Conservation (phyloP, 2,888 invertebrate species). For the Iphiclides podalirius region DNA sequence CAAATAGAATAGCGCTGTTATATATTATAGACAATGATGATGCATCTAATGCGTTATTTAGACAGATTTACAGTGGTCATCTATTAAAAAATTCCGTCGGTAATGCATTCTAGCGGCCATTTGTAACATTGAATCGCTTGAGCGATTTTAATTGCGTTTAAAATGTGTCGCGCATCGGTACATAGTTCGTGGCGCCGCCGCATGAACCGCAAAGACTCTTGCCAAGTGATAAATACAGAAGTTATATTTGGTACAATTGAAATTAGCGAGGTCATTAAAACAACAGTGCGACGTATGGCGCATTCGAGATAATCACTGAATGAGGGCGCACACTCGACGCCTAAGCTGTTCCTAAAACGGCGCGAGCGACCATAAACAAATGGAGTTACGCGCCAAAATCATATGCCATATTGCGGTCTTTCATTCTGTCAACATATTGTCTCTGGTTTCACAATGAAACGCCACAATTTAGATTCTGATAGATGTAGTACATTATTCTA, state of each 20-base stretch:
- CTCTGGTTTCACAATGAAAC: slow-evolving; percentile 69
- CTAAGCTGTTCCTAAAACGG: slow-evolving; percentile 74
- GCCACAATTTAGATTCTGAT: slow-evolving; percentile 71
- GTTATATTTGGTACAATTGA: slow-evolving; percentile 78
- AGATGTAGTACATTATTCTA: slow-evolving; percentile 67
- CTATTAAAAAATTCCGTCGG: too few species aligned
- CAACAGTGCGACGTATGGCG: slow-evolving; percentile 56
- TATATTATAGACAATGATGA: too few species aligned
- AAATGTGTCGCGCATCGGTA: slow-evolving; percentile 55
- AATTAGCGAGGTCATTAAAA: slow-evolving; percentile 76
- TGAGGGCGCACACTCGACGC: slow-evolving; percentile 70
- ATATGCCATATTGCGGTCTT: slow-evolving; percentile 69
- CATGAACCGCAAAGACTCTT: slow-evolving; percentile 44
- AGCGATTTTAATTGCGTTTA: slow-evolving; percentile 69
- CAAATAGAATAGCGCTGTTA: too few species aligned
- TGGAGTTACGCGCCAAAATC: slow-evolving; percentile 69
- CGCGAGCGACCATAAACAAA: slow-evolving; percentile 71
- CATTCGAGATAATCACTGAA: slow-evolving; percentile 70
- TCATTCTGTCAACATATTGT: slow-evolving; percentile 79
- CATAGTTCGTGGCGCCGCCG: slow-evolving; percentile 34
- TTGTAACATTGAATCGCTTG: slow-evolving; percentile 44
- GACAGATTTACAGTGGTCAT: too few species aligned
- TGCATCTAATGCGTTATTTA: too few species aligned
- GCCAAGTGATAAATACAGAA: slow-evolving; percentile 74
- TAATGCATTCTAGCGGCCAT: slow-evolving; percentile 29